Evolutionary conservation across 2,113 vertebrate genomes (phyloP).

Genomic region (Raphicerus campestris): DNA sequence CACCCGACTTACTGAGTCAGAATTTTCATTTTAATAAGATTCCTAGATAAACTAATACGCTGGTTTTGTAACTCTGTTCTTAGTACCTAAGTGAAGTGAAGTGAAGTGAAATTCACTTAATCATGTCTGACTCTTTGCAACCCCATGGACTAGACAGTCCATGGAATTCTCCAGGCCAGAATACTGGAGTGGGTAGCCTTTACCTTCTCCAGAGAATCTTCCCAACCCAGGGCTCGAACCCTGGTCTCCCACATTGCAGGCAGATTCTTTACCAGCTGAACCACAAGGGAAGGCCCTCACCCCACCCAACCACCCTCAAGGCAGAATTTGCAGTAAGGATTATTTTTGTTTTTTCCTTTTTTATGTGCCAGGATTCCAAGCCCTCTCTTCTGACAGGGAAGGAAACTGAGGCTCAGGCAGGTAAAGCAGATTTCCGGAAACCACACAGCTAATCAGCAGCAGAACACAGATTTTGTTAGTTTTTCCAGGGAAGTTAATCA

Average conservation of each 20-base stretch:
- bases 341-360: neutral
- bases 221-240: neutral
- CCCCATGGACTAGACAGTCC: neutral
- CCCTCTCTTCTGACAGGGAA: neutral
- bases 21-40: neutral
- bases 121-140: neutral
- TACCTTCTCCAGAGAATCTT: neutral
- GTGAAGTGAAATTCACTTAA: neutral
- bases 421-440: neutral
- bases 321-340: neutral
- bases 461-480: conserved; percentile 16
- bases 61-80: neutral
- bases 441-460: neutral
- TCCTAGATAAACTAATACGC: neutral
- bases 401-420: neutral
- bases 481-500: conserved; percentile 18
- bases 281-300: neutral
- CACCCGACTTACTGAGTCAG: neutral
- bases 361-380: neutral
- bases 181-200: neutral
- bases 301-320: neutral
- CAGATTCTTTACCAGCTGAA: neutral
- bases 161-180: neutral
- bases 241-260: neutral
- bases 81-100: neutral